Evolutionary conservation across 1,140 invertebrate genomes (phyloP).

Genomic region (Conopomorpha cramerella): DNA sequence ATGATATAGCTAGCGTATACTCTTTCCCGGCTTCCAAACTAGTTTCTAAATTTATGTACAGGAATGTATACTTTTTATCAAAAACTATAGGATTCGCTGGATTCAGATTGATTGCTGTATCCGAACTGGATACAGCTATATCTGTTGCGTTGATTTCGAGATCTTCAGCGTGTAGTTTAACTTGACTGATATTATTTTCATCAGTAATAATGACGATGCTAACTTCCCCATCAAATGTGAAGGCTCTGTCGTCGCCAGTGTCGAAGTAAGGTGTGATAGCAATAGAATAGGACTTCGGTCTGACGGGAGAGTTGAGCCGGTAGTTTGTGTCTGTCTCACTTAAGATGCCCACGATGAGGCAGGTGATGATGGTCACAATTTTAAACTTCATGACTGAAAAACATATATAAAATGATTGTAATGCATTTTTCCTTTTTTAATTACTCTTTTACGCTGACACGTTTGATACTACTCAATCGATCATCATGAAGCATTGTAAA

Average conservation of each 20-base stretch:
- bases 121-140: conserved; percentile 26
- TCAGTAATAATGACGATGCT: conserved; percentile 51
- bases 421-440: no score
- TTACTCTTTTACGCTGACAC: no score
- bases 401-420: no score
- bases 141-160: conserved; percentile 51
- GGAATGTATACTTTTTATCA: conserved; percentile 32
- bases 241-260: conserved; percentile 51
- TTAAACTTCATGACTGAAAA: no score
- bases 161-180: conserved; percentile 70
- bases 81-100: conserved; percentile 21
- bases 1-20: conserved; percentile 56
- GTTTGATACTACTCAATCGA: no score
- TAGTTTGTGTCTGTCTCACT: conserved; percentile 57
- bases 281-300: conserved; percentile 69
- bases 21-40: conserved; percentile 18
- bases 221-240: conserved; percentile 66
- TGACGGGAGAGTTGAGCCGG: conserved; percentile 64
- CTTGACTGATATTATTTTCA: conserved; percentile 20
- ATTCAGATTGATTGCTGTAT: conserved; percentile 15
- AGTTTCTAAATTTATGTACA: conserved; percentile 28
- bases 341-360: no score
- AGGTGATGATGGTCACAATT: no score
- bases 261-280: conserved; percentile 65
- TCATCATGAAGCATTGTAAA: no score